Percentiles rank a stretch among this genome's conserved stretches.
These are phyloP conservation scores for Noctuana brunneofusca DNA, from an alignment of 2,888 invertebrate species.

Conservation along the genomic window DNA sequence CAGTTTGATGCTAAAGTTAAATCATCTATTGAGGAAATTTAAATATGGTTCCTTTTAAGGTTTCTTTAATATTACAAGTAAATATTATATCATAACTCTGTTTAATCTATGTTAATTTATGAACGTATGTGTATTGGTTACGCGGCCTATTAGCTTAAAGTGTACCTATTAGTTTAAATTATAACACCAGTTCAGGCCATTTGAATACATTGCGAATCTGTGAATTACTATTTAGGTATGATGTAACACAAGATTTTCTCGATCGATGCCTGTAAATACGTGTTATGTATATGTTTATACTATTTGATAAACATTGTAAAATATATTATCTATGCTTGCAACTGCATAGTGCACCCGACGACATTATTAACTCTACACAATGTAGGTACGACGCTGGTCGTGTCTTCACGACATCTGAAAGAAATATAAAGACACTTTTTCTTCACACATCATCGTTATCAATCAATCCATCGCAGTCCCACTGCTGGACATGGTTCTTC, in stretches of 20 bases:
- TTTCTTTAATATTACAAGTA: background rate
- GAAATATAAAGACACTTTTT: too few relatives aligned
- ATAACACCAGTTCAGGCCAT: constrained; percentile 11
- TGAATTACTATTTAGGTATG: background rate
- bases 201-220: constrained; percentile 21
- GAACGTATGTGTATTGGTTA: background rate
- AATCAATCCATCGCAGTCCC: too few relatives aligned
- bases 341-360: too few relatives aligned
- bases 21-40: too few relatives aligned
- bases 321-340: background rate
- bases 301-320: background rate
- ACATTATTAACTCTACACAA: too few relatives aligned
- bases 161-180: constrained; percentile 13
- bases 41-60: background rate
- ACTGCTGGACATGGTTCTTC: too few relatives aligned
- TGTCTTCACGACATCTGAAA: too few relatives aligned
- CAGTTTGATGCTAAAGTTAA: too few relatives aligned
- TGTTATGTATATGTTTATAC: background rate
- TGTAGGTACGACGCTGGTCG: too few relatives aligned
- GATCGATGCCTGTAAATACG: background rate
- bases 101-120: constrained; percentile 1
- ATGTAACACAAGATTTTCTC: constrained; percentile 4
- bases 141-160: constrained; percentile 2
- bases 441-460: too few relatives aligned
- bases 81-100: background rate